phyloP scores from a whole-genome alignment of 2,797 vertebrate species.

The Falco rusticolus region DNA sequence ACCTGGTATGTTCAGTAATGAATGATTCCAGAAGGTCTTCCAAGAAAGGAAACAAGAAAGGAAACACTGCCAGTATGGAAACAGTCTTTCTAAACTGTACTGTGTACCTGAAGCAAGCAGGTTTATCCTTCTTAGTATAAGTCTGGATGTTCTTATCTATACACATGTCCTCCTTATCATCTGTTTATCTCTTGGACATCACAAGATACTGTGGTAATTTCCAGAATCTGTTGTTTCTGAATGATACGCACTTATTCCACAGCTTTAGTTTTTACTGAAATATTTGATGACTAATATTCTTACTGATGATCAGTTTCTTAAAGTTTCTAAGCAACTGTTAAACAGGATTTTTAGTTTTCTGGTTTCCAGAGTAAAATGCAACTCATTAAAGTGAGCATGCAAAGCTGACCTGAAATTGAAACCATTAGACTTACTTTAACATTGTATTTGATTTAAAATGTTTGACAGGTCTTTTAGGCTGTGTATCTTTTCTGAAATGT shows the following conservation, averaged over 20 bases:
- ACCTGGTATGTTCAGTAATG: neutral
- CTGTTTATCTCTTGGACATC: neutral
- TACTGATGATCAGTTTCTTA: neutral
- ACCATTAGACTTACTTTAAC: neutral
- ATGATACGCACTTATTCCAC: neutral
- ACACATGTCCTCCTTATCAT: neutral
- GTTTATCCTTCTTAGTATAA: constrained; percentile 17
- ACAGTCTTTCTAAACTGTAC: neutral
- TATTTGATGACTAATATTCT: neutral
- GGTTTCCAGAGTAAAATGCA: neutral
- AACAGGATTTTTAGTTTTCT: neutral
- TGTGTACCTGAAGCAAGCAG: neutral
- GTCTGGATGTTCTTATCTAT: constrained; percentile 11
- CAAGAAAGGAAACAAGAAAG: neutral
- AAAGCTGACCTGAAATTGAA: neutral
- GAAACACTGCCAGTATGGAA: neutral
- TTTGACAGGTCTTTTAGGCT: constrained; percentile 14
- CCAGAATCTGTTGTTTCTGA: neutral
- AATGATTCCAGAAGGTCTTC: neutral
- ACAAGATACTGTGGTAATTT: neutral
- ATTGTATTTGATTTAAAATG: neutral
- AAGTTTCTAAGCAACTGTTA: constrained; percentile 4
- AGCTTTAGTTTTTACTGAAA: neutral
- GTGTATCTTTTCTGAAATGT: neutral
- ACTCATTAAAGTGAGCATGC: neutral